phyloP scores from a whole-genome alignment of 2,888 invertebrate genomes.

The Noctuana brunneofusca region DNA sequence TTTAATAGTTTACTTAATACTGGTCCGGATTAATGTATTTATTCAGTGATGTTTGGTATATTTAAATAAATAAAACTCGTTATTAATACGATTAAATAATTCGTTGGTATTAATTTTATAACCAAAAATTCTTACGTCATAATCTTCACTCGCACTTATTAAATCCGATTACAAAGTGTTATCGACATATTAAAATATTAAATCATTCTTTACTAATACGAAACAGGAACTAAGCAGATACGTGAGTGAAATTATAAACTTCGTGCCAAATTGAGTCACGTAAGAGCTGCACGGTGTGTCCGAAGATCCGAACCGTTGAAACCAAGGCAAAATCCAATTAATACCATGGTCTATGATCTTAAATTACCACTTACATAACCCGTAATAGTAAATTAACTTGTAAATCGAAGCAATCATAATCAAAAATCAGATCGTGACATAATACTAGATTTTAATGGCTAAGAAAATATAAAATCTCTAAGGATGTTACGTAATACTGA shows the following conservation, averaged over 20 bases:
- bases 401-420: constrained; percentile 30
- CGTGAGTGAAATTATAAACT: constrained; percentile 63
- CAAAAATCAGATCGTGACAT: constrained; percentile 28
- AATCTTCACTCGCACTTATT: background rate
- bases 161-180: constrained; percentile 10
- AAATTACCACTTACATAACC: constrained; percentile 27
- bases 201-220: constrained; percentile 48
- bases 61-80: no score
- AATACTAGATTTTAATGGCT: constrained; percentile 25
- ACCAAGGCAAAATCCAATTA: constrained; percentile 37
- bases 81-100: no score
- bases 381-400: constrained; percentile 25
- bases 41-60: no score
- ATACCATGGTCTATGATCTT: constrained; percentile 28
- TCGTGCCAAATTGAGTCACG: constrained; percentile 59
- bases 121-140: background rate
- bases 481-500: constrained; percentile 21
- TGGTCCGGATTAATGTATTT: no score
- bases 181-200: constrained; percentile 39
- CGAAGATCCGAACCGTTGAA: constrained; percentile 24
- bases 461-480: constrained; percentile 22
- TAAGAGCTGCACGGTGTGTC: constrained; percentile 45
- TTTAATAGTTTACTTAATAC: no score
- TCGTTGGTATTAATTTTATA: background rate
- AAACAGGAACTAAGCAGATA: constrained; percentile 56